Evolutionary conservation across 2,113 vertebrate genomes (phyloP), one percentile per base, ranked within the genome.

Genomic region (Acrocephalus arundinaceus): DNA sequence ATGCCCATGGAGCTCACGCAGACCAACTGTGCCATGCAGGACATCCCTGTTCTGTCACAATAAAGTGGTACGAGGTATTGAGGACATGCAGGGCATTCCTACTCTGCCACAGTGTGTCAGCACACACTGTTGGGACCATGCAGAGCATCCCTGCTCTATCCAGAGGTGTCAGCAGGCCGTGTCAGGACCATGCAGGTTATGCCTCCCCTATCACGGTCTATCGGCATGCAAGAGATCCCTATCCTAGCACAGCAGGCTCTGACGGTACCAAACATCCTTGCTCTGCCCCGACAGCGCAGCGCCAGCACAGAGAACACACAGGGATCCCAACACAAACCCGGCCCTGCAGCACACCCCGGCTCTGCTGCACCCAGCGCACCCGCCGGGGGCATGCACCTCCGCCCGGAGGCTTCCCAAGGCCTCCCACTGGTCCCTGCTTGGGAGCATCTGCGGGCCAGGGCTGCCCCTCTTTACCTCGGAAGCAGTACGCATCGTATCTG

Each of bases 401-500:
- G 33, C 54, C 62, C 27, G 1, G 66, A 7, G 37, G 5, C 55
- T 46, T 15, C 55, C 81, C 68, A 1, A 14, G 25, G 20, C 37
- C 63, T 76, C 67, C 8, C 3, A 5, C 19, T 0, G 22, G 2
- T 27, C 90, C 78, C 74, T 28, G 30, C 51, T 28, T 0, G 4
- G 59, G 31, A 65, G 20, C 39, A 8, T 0, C 57, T 4, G 5
- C 1, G 4, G 43, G 31, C 19, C 5, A 3, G 35, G 15, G 15
- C 15, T 31, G 67, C 24, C 77, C 57, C 14, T 59, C 41, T 59
- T 98, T 97, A 99, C 99, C 98, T 98, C 96, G 97, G 81, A 99
- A 99, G 95, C 99, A 99, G 95, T 99, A 99, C 16, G 98, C 99
- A 4, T 99, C 98, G 51, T 99, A 98, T 62, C 77, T 98, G 85